A percentile compares a stretch with the other conserved stretches of the same genome.
Evolutionary conservation across 1,140 invertebrate species (phyloP).

Genomic region (Coboldia fuscipes): DNA sequence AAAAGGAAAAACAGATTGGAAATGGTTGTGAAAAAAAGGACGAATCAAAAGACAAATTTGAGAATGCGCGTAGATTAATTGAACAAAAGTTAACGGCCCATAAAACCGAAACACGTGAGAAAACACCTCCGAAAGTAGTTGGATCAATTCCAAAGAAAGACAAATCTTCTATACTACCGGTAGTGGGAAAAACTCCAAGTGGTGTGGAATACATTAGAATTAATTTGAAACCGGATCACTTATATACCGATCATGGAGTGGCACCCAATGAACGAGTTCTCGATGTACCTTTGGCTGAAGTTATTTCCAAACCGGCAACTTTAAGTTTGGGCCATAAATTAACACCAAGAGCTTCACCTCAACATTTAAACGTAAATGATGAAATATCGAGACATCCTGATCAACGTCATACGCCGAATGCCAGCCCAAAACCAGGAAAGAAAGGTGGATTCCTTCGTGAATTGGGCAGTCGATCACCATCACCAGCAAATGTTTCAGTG

Average conservation of each 20-base stretch:
- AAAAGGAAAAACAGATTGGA: constrained; percentile 3
- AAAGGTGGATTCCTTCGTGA: constrained; percentile 13
- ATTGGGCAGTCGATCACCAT: constrained; percentile 22
- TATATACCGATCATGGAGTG: constrained; percentile 30
- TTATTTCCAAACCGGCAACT: constrained; percentile 23
- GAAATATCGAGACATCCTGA: constrained; percentile 6
- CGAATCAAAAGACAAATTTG: constrained; percentile 3
- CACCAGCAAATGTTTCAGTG: constrained; percentile 25
- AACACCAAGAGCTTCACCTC: constrained; percentile 6
- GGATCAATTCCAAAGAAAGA: constrained; percentile 3
- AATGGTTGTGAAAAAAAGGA: constrained; percentile 2
- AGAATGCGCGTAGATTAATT: too few relatives aligned
- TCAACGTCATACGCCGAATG: constrained; percentile 18
- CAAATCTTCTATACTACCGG: too few relatives aligned
- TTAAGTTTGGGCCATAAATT: constrained; percentile 20
- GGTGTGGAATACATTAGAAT: constrained; percentile 37
- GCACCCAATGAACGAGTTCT: constrained; percentile 16
- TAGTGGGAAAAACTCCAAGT: constrained; percentile 17
- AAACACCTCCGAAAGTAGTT: constrained; percentile 1
- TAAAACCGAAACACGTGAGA: too few relatives aligned
- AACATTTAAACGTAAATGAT: constrained; percentile 10
- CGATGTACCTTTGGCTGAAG: constrained; percentile 16
- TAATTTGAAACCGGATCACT: constrained; percentile 36
- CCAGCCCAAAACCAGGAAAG: constrained; percentile 21
- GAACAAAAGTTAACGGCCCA: too few relatives aligned